Conservation (phyloP, 30 jellyfish, hydroid and myxozoan genomes). For the Pelagia noctiluca region DNA sequence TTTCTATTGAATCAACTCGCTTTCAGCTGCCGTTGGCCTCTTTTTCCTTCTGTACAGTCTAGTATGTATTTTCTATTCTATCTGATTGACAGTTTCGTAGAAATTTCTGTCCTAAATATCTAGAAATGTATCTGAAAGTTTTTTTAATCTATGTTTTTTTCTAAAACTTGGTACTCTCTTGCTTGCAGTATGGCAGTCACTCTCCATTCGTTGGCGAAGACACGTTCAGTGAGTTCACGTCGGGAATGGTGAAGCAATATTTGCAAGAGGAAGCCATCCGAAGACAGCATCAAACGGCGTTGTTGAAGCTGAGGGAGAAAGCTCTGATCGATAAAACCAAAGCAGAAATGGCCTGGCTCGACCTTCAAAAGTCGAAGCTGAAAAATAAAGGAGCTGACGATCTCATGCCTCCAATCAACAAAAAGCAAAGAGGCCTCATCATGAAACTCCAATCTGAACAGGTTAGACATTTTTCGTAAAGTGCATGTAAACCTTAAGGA, state of each 20-base stretch:
- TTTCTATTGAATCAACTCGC: no score
- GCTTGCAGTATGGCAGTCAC: conserved; percentile 64
- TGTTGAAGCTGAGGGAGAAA: conserved; percentile 86
- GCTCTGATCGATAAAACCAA: conserved; percentile 90
- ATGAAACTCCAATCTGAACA: conserved; percentile 88
- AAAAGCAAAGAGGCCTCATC: conserved; percentile 89
- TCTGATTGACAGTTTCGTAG: no score
- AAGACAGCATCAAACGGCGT: conserved; percentile 88
- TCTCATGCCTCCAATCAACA: conserved; percentile 91
- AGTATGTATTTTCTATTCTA: no score
- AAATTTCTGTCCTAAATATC: no score
- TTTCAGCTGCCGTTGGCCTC: no score
- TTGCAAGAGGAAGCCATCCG: conserved; percentile 94
- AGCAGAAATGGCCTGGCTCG: conserved; percentile 96
- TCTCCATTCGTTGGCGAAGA: conserved; percentile 95
- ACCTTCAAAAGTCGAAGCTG: conserved; percentile 76
- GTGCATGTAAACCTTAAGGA: no score
- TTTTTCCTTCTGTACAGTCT: no score
- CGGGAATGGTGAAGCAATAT: conserved; percentile 85
- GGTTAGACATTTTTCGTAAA: conserved; percentile 64
- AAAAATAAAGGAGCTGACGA: conserved; percentile 88
- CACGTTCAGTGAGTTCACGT: conserved; percentile 81
- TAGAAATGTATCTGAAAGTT: no score
- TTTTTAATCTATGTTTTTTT: no score
- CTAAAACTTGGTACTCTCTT: no score